Evolutionary conservation across 2,113 vertebrate species (phyloP).

Genomic region (Anser brachyrhynchus): DNA sequence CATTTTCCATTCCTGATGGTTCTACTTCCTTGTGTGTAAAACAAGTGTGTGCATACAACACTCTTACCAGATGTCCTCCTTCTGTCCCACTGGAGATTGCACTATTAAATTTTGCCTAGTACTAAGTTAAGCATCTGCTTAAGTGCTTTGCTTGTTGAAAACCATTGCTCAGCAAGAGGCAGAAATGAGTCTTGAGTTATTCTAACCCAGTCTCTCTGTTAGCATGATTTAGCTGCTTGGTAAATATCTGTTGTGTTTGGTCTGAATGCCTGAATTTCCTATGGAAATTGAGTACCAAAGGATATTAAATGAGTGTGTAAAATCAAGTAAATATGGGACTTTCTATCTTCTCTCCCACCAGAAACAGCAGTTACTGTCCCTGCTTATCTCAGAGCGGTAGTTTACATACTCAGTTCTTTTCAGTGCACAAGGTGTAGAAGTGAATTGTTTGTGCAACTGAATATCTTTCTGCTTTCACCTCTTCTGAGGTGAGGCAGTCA

Average conservation of each 20-base stretch:
- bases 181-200: background rate
- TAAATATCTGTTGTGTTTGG: background rate
- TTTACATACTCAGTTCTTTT: background rate
- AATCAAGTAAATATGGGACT: background rate
- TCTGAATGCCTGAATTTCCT: background rate
- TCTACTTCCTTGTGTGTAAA: background rate
- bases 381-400: background rate
- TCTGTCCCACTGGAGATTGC: background rate
- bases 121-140: background rate
- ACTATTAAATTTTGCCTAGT: background rate
- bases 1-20: background rate
- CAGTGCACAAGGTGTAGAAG: background rate
- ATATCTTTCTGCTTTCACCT: background rate
- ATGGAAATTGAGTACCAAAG: background rate
- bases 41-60: accelerated
- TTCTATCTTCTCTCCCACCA: background rate
- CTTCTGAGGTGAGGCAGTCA: background rate
- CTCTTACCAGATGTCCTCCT: too few relatives aligned
- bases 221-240: background rate
- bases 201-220: background rate
- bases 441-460: background rate
- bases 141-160: background rate
- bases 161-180: background rate
- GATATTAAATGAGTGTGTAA: background rate
- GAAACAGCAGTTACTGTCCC: background rate